Conservation (phyloP, 2,888 invertebrate genomes). For the Polylopha cassiicola region DNA sequence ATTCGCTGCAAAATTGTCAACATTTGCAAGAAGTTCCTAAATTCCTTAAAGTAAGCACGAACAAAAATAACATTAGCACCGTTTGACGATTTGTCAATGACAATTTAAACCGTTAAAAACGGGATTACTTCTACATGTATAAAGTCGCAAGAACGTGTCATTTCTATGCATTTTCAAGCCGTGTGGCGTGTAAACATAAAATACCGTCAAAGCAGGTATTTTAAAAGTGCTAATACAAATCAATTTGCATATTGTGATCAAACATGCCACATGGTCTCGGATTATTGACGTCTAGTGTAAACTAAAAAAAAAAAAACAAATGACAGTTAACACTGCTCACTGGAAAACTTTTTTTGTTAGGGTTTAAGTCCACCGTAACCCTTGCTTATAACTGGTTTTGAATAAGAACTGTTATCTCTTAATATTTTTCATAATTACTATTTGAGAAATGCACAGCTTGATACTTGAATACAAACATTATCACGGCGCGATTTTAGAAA, state of each 20-base stretch:
- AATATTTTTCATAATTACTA: too few relatives aligned
- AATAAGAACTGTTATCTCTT: conserved; percentile 25
- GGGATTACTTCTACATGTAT: too few relatives aligned
- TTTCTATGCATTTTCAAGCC: conserved; percentile 7
- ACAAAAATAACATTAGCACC: too few relatives aligned
- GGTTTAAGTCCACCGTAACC: conserved; percentile 54
- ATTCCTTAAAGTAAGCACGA: too few relatives aligned
- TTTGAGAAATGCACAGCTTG: too few relatives aligned
- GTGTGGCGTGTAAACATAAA: conserved; percentile 11
- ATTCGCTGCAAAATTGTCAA: too few relatives aligned
- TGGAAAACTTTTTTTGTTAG: conserved; percentile 35
- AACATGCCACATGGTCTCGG: conserved; percentile 52
- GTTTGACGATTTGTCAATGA: too few relatives aligned
- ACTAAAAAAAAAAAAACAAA: conserved; percentile 44
- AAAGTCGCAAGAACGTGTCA: conserved; percentile 6
- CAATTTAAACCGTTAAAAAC: too few relatives aligned
- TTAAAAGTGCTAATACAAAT: conserved; percentile 17
- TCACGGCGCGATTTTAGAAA: too few relatives aligned
- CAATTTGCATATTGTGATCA: conserved; percentile 43
- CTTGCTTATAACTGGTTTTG: conserved; percentile 32
- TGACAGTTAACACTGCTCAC: conserved; percentile 33
- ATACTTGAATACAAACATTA: too few relatives aligned
- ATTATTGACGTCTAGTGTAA: conserved; percentile 36
- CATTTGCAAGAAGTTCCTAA: too few relatives aligned
- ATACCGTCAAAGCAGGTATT: conserved; percentile 12